phyloP scores from a whole-genome alignment of 1,140 invertebrate species.

The Holcopasites calliopsidis region DNA sequence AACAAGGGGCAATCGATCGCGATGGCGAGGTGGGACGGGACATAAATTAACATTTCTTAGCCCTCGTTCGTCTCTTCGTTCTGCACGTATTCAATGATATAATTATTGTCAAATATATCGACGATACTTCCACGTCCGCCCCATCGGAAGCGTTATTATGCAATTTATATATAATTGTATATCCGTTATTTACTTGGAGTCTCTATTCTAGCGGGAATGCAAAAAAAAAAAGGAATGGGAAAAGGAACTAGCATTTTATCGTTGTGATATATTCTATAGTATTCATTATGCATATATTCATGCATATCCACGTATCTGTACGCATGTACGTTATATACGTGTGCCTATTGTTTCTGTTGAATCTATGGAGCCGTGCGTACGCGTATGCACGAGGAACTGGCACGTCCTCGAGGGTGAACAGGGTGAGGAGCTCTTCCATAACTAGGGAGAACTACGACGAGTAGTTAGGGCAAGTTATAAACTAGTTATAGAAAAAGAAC shows the following conservation, averaged over 20 bases:
- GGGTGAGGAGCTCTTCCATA: conserved; percentile 47
- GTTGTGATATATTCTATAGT: conserved; percentile 73
- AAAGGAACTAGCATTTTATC: conserved; percentile 71
- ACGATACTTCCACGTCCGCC: conserved; percentile 63
- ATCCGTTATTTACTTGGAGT: conserved; percentile 62
- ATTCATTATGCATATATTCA: conserved; percentile 62
- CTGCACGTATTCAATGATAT: conserved; percentile 37
- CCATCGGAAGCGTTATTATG: conserved; percentile 58
- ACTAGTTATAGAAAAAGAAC: not conserved
- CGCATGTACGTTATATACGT: conserved; percentile 61
- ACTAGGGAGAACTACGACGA: conserved; percentile 2
- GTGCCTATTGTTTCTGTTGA: conserved; percentile 61
- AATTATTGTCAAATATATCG: conserved; percentile 53
- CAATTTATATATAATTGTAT: conserved; percentile 62
- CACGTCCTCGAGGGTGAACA: conserved; percentile 11
- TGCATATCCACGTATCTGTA: conserved; percentile 40
- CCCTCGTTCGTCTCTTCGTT: conserved; percentile 54
- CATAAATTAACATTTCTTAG: conserved; percentile 35
- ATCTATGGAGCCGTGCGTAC: conserved; percentile 41
- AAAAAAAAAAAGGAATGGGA: not conserved
- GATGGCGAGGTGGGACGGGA: not conserved
- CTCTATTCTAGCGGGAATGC: conserved; percentile 53
- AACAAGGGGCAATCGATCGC: not conserved
- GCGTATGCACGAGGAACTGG: conserved; percentile 47
- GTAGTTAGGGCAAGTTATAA: conserved; percentile 20